Base-by-base conservation (phyloP, 2,797 vertebrate species). In the Danio jaintianensis region DNA sequence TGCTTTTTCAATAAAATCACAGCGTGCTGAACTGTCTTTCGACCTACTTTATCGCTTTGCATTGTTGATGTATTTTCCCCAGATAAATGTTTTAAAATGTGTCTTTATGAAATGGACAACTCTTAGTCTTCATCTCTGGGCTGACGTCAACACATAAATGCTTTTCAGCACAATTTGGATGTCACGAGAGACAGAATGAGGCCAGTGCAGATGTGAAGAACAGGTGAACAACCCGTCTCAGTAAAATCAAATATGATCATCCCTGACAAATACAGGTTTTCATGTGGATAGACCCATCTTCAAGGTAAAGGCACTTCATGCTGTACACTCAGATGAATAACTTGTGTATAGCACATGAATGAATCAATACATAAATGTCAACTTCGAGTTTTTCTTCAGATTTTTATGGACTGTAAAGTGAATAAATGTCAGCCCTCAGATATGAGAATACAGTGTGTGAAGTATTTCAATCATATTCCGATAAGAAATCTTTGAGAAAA, bases 151-250 rank as follows among this genome's bases (percentile, higher is more conserved):
- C 47, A n/a, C 18, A 15, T 72, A 64, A 62, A 55, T 55, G 40
- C 40, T 38, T 63, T 63, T 72, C 48, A 55, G 58, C 15, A 72
- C 78, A 72, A 79, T 72, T 47, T 72, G 20, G 48, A 55, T 43
- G 59, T 72, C 78, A 72, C 38, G 0, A 42, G 58, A 72, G 78
- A 79, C 78, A 79, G 78, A 79, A 79, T 79, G 68, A 79, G 78
- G 78, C 48, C 68, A 72, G 20, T 13, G 67, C 22, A 22, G 58
- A 79, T 79, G 50, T 53, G 58, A 79, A 45, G 38, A 55, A 22
- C n/a, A 78, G 64, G 76, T 61, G 55, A 67, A 59, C 12, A 59
- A 22, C 6, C 1, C 8, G 45, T 48, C 22, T 47, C 42, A 18
- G 8, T 45, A 50, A 77, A 78, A 68, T 78, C 12, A 40, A 48